Base-by-base conservation (phyloP, 2,888 invertebrate genomes). In the Anticlea derivata region DNA sequence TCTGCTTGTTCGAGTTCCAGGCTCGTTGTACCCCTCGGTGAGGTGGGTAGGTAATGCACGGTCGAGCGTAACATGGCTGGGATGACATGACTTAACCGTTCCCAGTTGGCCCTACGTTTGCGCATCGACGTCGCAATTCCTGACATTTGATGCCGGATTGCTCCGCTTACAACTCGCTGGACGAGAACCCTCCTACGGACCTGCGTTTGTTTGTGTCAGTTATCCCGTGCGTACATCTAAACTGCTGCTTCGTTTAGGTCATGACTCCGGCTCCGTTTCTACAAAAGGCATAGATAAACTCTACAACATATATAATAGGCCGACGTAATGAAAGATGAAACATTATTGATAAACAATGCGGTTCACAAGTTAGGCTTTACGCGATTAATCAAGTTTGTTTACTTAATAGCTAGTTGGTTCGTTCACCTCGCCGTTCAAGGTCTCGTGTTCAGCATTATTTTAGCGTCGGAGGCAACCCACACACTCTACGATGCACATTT, bases 121-220 rank as follows among this genome's bases (percentile, higher is more conserved):
- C 65, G 68, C 70, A 80, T 72, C 70, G 73, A 80, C 78, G 72
- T 73, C 69, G 77, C 81, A 78, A 74, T 82, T 79, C 78, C 73
- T 77, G 80, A 80, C 80, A 74, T 82, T 75, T 82, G 86, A 87
- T 86, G 79, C 72, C 68, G 85, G 86, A 86, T 87, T 84, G 78
- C 74, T 76, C 76, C 76, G 77, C 80, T 82, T 80, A 83, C 81
- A 76, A 76, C 73, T 68, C 63, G 63, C 68, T 65, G 68, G 66
- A 63, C 61, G 61, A 50, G 65, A 57, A 59, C 67, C 63, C 70
- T 73, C 65, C 71, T 72, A 66, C 69, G 66, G 73, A 73, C 74
- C 64, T 70, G 68, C 62, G 69, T 66, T 66, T 74, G 70, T 75
- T 74, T 73, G 70, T 72, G 66, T 55, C 58, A 62, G 65, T 78